phyloP scores from a whole-genome alignment of 1,140 invertebrate species.

The Rhizoglyphus robini region DNA sequence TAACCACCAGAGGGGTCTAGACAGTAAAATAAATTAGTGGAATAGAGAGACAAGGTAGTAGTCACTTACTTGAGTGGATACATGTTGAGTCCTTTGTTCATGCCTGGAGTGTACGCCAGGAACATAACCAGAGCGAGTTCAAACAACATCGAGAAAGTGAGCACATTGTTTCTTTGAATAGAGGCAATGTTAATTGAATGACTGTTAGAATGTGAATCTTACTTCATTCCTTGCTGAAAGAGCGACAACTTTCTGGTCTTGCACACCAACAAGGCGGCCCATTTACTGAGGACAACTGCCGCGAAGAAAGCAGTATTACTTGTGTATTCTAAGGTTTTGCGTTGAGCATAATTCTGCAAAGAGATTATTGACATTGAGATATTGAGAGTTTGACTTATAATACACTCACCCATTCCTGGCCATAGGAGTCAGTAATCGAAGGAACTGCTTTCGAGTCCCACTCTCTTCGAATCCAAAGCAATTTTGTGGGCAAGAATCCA shows the following conservation, averaged over 20 bases:
- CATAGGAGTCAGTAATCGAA: constrained; percentile 89
- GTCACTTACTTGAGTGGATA: constrained; percentile 36
- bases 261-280: constrained; percentile 95
- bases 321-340: constrained; percentile 88
- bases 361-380: not conserved
- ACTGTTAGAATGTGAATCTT: constrained; percentile 24
- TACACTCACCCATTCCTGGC: constrained; percentile 84
- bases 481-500: constrained; percentile 70
- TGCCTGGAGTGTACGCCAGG: constrained; percentile 54
- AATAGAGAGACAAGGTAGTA: not conserved
- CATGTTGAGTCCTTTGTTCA: constrained; percentile 47
- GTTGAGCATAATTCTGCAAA: constrained; percentile 29
- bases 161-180: constrained; percentile 11
- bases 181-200: too few relatives aligned
- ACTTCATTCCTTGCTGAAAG: constrained; percentile 91
- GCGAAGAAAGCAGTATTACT: constrained; percentile 98
- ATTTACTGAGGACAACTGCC: constrained; percentile 92
- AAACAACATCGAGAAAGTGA: constrained; percentile 36
- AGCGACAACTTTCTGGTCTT: constrained; percentile 93
- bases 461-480: constrained; percentile 78
- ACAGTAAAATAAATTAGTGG: not conserved
- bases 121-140: constrained; percentile 52
- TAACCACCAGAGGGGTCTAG: constrained; percentile 85
- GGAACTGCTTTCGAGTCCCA: constrained; percentile 95
- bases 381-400: not conserved